Evolutionary conservation across 2,797 vertebrate species (phyloP).

Genomic region (Ibycter americanus): DNA sequence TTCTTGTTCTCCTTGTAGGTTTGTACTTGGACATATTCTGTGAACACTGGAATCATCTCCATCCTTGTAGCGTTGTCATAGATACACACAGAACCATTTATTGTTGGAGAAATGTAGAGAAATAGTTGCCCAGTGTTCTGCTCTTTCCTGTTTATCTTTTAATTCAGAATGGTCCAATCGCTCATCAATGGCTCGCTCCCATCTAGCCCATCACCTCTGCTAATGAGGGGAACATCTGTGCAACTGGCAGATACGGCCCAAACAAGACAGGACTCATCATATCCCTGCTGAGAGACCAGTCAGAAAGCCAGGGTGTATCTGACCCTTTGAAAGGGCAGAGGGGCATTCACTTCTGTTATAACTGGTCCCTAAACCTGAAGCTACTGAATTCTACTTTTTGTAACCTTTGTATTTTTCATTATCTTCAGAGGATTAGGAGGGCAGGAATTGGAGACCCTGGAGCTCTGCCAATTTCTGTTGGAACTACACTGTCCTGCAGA

Average conservation of each 20-base stretch:
- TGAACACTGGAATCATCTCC: background rate
- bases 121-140: constrained; percentile 31
- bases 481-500: background rate
- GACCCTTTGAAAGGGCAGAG: background rate
- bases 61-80: constrained; percentile 28
- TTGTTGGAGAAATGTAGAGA: background rate
- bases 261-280: background rate
- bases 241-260: background rate
- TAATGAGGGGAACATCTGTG: background rate
- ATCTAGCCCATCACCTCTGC: background rate
- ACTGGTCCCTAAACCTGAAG: background rate
- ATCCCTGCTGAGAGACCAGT: background rate
- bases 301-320: background rate
- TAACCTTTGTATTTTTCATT: background rate
- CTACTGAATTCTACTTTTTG: background rate
- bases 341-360: background rate
- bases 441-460: background rate
- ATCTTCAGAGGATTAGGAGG: background rate
- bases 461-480: background rate
- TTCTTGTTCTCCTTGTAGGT: background rate
- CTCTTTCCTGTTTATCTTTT: constrained; percentile 38
- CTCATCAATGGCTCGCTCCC: background rate
- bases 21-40: background rate
- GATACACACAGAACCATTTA: constrained; percentile 32
- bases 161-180: background rate